Conservation (phyloP, 2,888 invertebrate genomes). For the Drepanosiphum platanoidis region DNA sequence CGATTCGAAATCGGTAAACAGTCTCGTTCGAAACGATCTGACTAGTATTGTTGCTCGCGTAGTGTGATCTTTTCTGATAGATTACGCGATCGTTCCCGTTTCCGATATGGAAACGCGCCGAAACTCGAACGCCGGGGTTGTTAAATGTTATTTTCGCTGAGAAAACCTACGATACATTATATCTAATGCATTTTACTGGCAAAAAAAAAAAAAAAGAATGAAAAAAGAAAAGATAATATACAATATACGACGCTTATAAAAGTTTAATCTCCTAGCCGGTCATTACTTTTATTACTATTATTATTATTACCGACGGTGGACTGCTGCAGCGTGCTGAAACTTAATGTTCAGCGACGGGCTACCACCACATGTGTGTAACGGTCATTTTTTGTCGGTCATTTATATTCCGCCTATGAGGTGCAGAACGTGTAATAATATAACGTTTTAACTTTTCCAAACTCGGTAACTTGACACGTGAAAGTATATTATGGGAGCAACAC, state of each 20-base stretch:
- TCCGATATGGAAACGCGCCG: background rate
- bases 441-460: slow-evolving; percentile 7
- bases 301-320: slow-evolving; percentile 28
- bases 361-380: background rate
- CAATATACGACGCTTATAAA: slow-evolving; percentile 23
- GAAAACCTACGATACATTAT: background rate
- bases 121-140: background rate
- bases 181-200: slow-evolving; percentile 6
- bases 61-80: background rate
- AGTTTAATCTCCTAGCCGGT: slow-evolving; percentile 29
- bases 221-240: no score
- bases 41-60: background rate
- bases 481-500: background rate
- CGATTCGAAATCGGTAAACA: no score
- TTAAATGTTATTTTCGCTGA: background rate
- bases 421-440: slow-evolving; percentile 19
- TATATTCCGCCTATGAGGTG: slow-evolving; percentile 30
- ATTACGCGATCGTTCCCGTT: background rate
- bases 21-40: background rate
- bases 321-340: slow-evolving; percentile 21
- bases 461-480: slow-evolving; percentile 1
- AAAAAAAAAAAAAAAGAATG: background rate
- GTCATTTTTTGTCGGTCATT: slow-evolving; percentile 26
- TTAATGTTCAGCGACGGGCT: slow-evolving; percentile 19
- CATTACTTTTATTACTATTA: slow-evolving; percentile 32